Evolutionary conservation across 2,113 vertebrate genomes (phyloP), one percentile per base, ranked within the genome.

Genomic region (cattle (Bos taurus)): DNA sequence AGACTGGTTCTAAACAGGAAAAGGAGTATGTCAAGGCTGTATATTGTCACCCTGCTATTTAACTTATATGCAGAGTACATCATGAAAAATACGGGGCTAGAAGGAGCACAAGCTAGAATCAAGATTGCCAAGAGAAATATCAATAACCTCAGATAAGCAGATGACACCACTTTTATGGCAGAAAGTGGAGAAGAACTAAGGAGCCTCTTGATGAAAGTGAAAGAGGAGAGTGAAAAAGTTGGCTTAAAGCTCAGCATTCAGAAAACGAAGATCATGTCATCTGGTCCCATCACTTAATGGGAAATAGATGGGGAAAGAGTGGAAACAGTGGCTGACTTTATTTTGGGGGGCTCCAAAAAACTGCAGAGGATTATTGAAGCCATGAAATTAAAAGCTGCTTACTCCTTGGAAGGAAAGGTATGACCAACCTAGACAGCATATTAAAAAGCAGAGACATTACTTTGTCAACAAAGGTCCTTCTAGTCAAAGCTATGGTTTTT

Each of bases 121-220:
- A 36, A 21, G n/a, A 21, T 36, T 71, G 17, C n/a, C 0, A 0
- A 4, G n/a, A 36, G 64, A 71, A 36, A 71, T 36, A 67, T 67
- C 7, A 67, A 11, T 71, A 21, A 36, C 17, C 64, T 71, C n/a
- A 36, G 9, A 21, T 11, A 36, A 2, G 64, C 64, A 36, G n/a
- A 36, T 36, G n/a, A 71, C n/a, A 36, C 17, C n/a, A 71, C 17
- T 17, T 4, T 71, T 36, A 36, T 21, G 9, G n/a, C 19, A 71
- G n/a, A 71, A 36, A 71, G 64, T 5, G 2, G 36, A 71, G 62
- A 33, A 16, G 9, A 71, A 36, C 17, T 71, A 71, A 36, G 9
- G 9, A 36, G 17, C 17, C 17, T 21, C n/a, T 36, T 21, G 64
- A 36, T 71, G 64, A 36, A 71, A 71, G n/a, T 71, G n/a, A 67